Evolutionary conservation across 1,140 invertebrate genomes (phyloP).

Genomic region (Heliconius melpomene): DNA sequence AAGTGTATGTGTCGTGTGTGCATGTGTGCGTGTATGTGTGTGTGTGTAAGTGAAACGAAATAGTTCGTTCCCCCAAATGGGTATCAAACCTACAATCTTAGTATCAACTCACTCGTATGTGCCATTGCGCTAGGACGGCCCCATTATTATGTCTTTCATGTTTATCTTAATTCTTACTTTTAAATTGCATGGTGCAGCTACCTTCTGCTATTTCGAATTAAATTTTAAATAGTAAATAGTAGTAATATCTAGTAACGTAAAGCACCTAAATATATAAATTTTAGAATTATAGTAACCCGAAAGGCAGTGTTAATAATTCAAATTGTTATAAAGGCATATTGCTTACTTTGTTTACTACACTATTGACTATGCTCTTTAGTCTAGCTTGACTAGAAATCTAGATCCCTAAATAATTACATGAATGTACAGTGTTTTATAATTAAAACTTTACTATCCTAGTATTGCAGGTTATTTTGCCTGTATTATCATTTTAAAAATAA

Average conservation of each 20-base stretch:
- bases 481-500: not conserved
- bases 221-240: too few relatives aligned
- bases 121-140: too few relatives aligned
- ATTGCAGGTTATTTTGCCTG: not conserved
- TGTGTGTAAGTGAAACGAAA: too few relatives aligned
- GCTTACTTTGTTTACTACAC: not conserved
- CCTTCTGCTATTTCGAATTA: too few relatives aligned
- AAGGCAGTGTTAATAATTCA: slow-evolving; percentile 7
- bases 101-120: too few relatives aligned
- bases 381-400: slow-evolving; percentile 1
- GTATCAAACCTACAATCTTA: too few relatives aligned
- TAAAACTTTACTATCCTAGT: not conserved
- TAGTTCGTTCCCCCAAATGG: too few relatives aligned
- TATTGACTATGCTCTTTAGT: not conserved
- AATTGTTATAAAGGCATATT: not conserved
- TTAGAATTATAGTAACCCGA: not conserved
- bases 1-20: too few relatives aligned
- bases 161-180: too few relatives aligned
- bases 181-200: not conserved
- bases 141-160: too few relatives aligned
- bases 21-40: too few relatives aligned
- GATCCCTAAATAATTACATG: not conserved
- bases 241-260: too few relatives aligned
- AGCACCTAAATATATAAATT: not conserved
- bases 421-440: not conserved